These are phyloP conservation scores for Sphenodon punctatus DNA, from an alignment of 2,797 vertebrate genomes.

Conservation along the genomic window DNA sequence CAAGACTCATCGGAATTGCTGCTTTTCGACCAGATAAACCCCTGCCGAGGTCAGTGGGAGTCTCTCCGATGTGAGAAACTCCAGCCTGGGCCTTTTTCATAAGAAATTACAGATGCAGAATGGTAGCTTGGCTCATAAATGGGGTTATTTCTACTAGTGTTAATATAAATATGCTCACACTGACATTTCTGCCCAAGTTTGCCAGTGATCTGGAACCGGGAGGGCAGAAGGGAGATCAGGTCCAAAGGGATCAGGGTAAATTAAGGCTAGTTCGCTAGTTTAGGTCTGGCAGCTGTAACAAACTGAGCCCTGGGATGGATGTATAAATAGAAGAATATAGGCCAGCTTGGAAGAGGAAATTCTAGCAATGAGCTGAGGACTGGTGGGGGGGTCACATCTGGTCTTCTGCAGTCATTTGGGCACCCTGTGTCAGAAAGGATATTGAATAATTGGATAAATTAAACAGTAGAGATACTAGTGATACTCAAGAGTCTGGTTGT, in stretches of 20 bases:
- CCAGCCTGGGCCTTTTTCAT: neutral
- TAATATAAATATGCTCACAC: neutral
- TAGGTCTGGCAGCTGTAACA: conserved; percentile 49
- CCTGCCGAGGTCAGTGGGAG: neutral
- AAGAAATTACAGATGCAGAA: neutral
- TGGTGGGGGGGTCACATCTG: conserved; percentile 41
- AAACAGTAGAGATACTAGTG: neutral
- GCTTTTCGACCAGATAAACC: neutral
- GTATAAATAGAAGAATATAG: conserved; percentile 45
- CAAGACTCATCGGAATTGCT: no score
- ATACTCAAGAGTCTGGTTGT: neutral
- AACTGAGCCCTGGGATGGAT: neutral
- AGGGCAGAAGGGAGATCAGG: neutral
- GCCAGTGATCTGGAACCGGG: neutral
- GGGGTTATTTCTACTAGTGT: rapidly evolving
- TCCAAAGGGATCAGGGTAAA: neutral
- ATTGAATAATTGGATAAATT: neutral
- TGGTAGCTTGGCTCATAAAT: neutral
- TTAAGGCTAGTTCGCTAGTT: rapidly evolving
- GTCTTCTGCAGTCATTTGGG: neutral
- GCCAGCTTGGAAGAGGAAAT: conserved; percentile 47
- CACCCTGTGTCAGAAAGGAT: neutral
- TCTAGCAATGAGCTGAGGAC: conserved; percentile 4
- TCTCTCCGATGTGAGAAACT: neutral
- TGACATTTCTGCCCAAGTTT: neutral